phyloP scores from a whole-genome alignment of 2,797 vertebrate species.

The Alca torda region DNA sequence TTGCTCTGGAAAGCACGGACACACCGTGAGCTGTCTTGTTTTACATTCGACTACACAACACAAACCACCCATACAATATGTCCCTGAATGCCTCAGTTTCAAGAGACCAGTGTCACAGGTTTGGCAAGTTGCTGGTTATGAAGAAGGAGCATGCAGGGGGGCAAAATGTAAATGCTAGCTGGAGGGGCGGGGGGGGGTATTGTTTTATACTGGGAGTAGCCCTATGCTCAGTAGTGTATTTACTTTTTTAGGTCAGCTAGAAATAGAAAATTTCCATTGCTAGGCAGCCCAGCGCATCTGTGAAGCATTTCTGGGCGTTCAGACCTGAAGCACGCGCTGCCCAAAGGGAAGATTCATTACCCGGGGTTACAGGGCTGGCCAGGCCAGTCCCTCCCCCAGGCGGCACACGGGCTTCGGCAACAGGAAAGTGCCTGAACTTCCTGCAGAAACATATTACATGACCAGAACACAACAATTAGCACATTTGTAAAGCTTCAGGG shows the following conservation, averaged over 20 bases:
- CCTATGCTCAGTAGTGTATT: constrained; percentile 55
- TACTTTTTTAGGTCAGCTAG: constrained; percentile 72
- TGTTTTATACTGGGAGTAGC: constrained; percentile 60
- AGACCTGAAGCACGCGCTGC: constrained; percentile 58
- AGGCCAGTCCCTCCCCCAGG: neutral
- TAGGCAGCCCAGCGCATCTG: constrained; percentile 66
- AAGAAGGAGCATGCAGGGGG: constrained; percentile 57
- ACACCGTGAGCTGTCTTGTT: neutral
- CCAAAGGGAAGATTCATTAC: constrained; percentile 70
- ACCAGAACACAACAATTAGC: constrained; percentile 70
- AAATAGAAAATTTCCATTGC: constrained; percentile 71
- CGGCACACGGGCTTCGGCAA: neutral
- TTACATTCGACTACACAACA: neutral
- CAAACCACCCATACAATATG: neutral
- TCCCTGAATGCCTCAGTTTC: neutral
- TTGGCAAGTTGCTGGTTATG: constrained; percentile 66
- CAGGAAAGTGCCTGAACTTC: constrained; percentile 34
- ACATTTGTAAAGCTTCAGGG: constrained; percentile 74
- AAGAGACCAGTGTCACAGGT: constrained; percentile 45
- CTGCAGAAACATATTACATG: constrained; percentile 62
- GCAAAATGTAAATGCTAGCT: constrained; percentile 63
- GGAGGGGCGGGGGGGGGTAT: neutral
- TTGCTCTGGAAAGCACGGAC: neutral
- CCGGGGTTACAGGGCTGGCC: constrained; percentile 13
- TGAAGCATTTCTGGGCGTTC: constrained; percentile 70